Evolutionary conservation across 2,113 vertebrate genomes (phyloP), one percentile per base, ranked within the genome.

Genomic region (Odocoileus virginianus): DNA sequence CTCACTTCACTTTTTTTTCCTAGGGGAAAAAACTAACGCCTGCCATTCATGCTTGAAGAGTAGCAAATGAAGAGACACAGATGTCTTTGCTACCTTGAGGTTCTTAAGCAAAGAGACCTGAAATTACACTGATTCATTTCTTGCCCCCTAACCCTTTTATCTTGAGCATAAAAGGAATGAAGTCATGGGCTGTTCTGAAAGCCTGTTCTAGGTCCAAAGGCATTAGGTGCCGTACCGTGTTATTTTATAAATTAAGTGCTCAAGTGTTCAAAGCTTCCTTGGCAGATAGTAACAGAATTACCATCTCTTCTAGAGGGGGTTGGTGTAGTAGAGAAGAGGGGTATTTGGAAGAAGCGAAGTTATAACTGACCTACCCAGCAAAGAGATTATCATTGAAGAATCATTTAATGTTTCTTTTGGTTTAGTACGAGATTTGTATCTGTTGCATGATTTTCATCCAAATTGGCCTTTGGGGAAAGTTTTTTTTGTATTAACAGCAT

Each of bases 231-330:
- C 3, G 27, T 79, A 36, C 12, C 64, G 64, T 79, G 52, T 78
- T n/a, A 83, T 96, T 97, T 91, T 82, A 84, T 90, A 78, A 94
- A 94, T 5, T 27, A 82, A 57, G 21, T 79, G 17, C 67, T 78
- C 50, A n/a, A 81, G 43, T 76, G 15, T 67, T 96, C 91, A 82
- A 81, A 76, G 87, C 17, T 88, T 94, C 40, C 76, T 95, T 91
- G 54, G n/a, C 13, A 83, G 58, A 52, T 50, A 81, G 43, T 64
- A 45, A 28, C 36, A 88, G 58, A 76, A 74, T 87, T 36, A 57
- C 5, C 30, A 14, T n/a, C 8, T 87, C 78, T 81, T 91, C 30
- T 84, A 28, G 74, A 95, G 36, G 13, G 36, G 54, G 28, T 47
- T 88, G 52, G 15, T 55, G 10, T 50, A 79, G 25, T 16, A 87